Conservation (phyloP, 2,797 vertebrate species). For the Scolopax rusticola region DNA sequence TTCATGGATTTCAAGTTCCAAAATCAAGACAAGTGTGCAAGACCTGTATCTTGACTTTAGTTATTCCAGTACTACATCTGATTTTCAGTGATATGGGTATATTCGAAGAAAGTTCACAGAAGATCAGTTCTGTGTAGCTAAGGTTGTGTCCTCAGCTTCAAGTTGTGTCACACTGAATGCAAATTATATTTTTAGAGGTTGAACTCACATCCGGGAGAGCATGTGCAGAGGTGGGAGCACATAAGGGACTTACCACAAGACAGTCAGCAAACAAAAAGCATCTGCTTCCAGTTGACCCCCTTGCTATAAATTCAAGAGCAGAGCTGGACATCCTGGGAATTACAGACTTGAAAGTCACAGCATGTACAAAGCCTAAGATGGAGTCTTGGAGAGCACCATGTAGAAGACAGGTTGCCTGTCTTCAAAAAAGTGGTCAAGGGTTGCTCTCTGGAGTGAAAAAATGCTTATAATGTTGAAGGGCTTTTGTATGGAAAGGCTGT, state of each 20-base stretch:
- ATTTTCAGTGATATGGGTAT: not conserved
- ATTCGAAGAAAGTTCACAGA: not conserved
- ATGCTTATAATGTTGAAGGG: not conserved
- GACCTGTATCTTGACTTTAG: not conserved
- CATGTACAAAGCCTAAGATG: not conserved
- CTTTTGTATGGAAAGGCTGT: not conserved
- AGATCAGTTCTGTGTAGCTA: not conserved
- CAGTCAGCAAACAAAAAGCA: not conserved
- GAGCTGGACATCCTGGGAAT: not conserved
- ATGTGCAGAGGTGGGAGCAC: rapidly evolving
- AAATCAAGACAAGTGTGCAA: not conserved
- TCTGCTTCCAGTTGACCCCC: not conserved
- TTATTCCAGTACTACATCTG: not conserved
- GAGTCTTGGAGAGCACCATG: not conserved
- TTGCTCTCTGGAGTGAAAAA: not conserved
- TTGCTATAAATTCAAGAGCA: not conserved
- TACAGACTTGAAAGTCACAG: not conserved
- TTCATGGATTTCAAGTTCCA: not conserved
- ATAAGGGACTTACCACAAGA: not conserved
- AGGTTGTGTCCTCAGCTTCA: not conserved
- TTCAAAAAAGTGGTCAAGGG: not conserved
- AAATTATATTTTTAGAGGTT: not conserved
- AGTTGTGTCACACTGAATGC: not conserved
- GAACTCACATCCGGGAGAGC: not conserved
- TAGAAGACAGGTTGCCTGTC: not conserved